phyloP scores from a whole-genome alignment of 2,113 vertebrate genomes.

The Oncorhynchus nerka region DNA sequence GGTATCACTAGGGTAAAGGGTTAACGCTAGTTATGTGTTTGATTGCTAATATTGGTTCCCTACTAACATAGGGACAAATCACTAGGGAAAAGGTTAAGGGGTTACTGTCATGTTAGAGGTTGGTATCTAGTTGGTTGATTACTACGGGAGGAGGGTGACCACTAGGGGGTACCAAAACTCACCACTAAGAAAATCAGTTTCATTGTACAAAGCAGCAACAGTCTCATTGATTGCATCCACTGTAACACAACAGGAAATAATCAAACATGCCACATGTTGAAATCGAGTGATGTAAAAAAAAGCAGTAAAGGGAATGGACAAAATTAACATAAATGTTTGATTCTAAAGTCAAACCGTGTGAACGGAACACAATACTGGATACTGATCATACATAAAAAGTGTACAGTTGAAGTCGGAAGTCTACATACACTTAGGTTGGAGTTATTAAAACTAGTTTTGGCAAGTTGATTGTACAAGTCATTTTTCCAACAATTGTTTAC shows the following conservation, averaged over 20 bases:
- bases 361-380: too few species aligned
- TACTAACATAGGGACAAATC: conserved; percentile 18
- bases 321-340: conserved; percentile 19
- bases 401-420: too few species aligned
- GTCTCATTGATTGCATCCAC: conserved; percentile 99
- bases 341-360: too few species aligned
- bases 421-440: too few species aligned
- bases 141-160: conserved; percentile 63
- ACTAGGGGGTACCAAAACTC: conserved; percentile 89
- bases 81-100: conserved; percentile 37
- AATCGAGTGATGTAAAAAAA: conserved; percentile 15
- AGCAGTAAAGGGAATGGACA: conserved; percentile 19
- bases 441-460: too few species aligned
- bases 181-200: conserved; percentile 99
- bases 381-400: too few species aligned
- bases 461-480: too few species aligned
- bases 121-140: conserved; percentile 25
- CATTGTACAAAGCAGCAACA: conserved; percentile 98
- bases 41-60: conserved; percentile 54
- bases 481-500: too few species aligned
- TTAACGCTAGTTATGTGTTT: conserved; percentile 76
- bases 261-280: conserved; percentile 74
- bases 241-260: conserved; percentile 96
- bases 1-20: conserved; percentile 31
- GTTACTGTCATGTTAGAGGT: too few species aligned